phyloP scores from a whole-genome alignment of 1,140 invertebrate species.

The Papilio xuthus region DNA sequence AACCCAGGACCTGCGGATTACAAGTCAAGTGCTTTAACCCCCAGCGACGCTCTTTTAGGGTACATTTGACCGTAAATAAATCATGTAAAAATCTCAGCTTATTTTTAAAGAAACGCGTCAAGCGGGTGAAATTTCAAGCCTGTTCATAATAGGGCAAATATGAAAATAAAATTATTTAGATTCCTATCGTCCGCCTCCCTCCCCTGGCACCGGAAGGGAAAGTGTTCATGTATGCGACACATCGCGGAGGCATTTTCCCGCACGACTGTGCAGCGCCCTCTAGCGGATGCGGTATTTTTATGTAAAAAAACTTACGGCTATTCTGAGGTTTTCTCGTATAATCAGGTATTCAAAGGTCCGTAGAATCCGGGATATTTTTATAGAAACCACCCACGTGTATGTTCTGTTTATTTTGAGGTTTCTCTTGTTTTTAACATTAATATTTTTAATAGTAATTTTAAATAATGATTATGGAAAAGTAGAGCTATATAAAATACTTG shows the following conservation, averaged over 20 bases:
- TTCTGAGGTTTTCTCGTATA: slow-evolving; percentile 27
- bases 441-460: slow-evolving; percentile 20
- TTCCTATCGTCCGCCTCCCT: slow-evolving; percentile 46
- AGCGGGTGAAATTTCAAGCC: background rate
- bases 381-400: slow-evolving; percentile 20
- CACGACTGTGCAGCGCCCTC: slow-evolving; percentile 43
- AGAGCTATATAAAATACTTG: no score
- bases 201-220: slow-evolving; percentile 41
- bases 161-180: slow-evolving; percentile 52
- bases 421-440: background rate
- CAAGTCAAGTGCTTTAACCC: no score
- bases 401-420: background rate
- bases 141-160: background rate
- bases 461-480: no score
- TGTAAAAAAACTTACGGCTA: slow-evolving; percentile 30
- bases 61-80: background rate
- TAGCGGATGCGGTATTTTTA: slow-evolving; percentile 46
- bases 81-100: background rate
- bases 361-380: background rate
- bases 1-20: no score
- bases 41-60: no score
- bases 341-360: slow-evolving; percentile 12
- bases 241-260: slow-evolving; percentile 44
- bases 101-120: background rate
- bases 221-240: slow-evolving; percentile 43